Base-by-base conservation (phyloP, 1,140 invertebrate genomes). In the Drosophila pseudoobscura region DNA sequence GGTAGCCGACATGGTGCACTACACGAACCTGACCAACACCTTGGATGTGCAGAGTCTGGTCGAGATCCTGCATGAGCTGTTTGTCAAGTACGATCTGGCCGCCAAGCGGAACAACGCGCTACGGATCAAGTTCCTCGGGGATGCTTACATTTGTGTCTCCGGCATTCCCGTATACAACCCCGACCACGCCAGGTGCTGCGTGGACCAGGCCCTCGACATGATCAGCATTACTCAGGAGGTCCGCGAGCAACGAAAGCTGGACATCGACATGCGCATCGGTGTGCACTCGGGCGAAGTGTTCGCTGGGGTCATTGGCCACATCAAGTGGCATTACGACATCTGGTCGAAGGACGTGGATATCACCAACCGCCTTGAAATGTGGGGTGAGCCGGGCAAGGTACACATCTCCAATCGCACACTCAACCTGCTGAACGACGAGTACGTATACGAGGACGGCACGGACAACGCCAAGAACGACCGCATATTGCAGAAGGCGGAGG, bases 261-360 rank as follows among this genome's bases (percentile, higher is more conserved):
- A 96, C 73, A 96, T 99, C 11, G 95, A 98, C 84, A 98, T 99
- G 97, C 92, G 98, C 72, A 98, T 99, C 66, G 98, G 98, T 0
- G 95, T 99, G 1, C 98, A 99, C 91, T 96, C 96, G 20, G 98
- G 98, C 0, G 95, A 95, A 79, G 97, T 99, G 26, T 93, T 98
- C 6, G 96, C 97, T 55, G 98, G 98, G 0, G 94, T 99, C 3
- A 94, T 99, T n/a, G 98, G 98, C 0, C 94, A 95, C 2, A 94
- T 95, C 54, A 99, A 99, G 92, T 98, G 97, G 97, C 97, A 99
- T 92, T 99, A 95, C 90, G 98, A 99, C 89, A 96, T 99, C 75
- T 99, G 98, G 97, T 98, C 97, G 0, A 95, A 95, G 84, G 98
- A 99, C 91, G 97, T 98, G n/a, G 96, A 96, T 8, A 96, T 98